Evolutionary conservation across 2,797 vertebrate genomes (phyloP).

Genomic region (Cichlasoma orientale): DNA sequence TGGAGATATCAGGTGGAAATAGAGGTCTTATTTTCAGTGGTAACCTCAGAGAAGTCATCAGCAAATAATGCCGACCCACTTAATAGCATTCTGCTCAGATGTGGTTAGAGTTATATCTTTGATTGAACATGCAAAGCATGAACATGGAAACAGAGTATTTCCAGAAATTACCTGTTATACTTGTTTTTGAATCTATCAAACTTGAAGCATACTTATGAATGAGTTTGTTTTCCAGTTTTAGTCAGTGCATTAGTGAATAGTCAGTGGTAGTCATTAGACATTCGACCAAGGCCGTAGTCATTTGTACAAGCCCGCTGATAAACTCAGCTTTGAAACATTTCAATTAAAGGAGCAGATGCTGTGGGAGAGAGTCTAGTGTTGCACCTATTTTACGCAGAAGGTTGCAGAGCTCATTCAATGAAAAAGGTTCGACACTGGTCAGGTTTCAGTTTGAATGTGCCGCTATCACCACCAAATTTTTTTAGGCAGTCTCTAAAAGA

Average conservation of each 20-base stretch:
- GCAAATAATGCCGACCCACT: background rate
- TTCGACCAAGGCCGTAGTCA: background rate
- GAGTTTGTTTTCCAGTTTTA: background rate
- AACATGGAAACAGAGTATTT: background rate
- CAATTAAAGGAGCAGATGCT: slow-evolving; percentile 19
- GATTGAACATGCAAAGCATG: background rate
- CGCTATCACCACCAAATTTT: background rate
- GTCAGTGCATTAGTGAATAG: background rate
- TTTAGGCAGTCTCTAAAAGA: background rate
- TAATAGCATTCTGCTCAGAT: background rate
- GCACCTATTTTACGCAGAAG: background rate
- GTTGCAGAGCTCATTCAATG: background rate
- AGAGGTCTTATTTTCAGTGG: slow-evolving; percentile 23
- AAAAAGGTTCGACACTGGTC: background rate
- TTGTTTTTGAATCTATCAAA: background rate
- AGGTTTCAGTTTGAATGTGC: background rate
- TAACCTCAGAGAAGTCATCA: slow-evolving; percentile 13
- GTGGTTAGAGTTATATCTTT: background rate
- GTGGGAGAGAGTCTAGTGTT: background rate
- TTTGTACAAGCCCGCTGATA: background rate
- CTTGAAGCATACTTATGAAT: background rate
- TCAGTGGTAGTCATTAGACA: background rate
- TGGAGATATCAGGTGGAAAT: slow-evolving; percentile 30
- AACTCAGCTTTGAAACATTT: slow-evolving; percentile 11
- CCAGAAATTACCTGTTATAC: background rate